A percentile compares a stretch with the other conserved stretches of the same genome.
Evolutionary conservation across 2,797 vertebrate genomes (phyloP).

Genomic region (Novumbra hubbsi): DNA sequence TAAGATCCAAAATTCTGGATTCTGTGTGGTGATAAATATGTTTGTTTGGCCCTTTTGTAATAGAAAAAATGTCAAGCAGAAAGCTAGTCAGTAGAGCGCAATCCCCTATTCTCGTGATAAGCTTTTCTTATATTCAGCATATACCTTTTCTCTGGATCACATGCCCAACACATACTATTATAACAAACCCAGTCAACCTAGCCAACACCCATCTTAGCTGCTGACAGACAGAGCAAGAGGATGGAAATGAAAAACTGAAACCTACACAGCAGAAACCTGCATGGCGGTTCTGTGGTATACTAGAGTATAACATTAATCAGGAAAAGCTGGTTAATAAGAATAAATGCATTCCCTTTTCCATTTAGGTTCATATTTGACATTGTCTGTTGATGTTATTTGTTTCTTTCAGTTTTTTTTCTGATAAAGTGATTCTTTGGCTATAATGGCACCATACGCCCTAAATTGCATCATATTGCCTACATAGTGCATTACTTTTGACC

Average conservation of each 20-base stretch:
- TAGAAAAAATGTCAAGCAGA: neutral
- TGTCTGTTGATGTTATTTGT: too few relatives aligned
- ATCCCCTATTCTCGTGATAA: conserved; percentile 21
- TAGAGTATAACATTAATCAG: neutral
- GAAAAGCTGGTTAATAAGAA: conserved; percentile 21
- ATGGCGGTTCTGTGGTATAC: neutral
- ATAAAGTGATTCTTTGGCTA: conserved; percentile 31
- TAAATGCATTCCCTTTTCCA: conserved; percentile 9
- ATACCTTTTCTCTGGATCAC: neutral
- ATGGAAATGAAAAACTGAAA: conserved; percentile 8
- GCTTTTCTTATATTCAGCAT: conserved; percentile 33
- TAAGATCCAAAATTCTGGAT: too few relatives aligned
- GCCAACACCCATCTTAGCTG: neutral
- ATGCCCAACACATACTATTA: neutral
- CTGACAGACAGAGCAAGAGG: neutral
- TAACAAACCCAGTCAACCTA: conserved; percentile 7
- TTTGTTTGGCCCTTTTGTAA: neutral
- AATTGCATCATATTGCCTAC: neutral
- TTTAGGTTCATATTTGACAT: too few relatives aligned
- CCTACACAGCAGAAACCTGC: neutral
- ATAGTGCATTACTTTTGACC: neutral
- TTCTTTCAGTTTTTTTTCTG: too few relatives aligned
- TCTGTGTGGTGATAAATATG: too few relatives aligned
- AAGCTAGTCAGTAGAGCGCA: conserved; percentile 10
- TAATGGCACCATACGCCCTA: conserved; percentile 25